Evolutionary conservation across 2,888 invertebrate species (phyloP), one percentile per base, ranked within the genome.

Genomic region (Hylaea fasciaria): DNA sequence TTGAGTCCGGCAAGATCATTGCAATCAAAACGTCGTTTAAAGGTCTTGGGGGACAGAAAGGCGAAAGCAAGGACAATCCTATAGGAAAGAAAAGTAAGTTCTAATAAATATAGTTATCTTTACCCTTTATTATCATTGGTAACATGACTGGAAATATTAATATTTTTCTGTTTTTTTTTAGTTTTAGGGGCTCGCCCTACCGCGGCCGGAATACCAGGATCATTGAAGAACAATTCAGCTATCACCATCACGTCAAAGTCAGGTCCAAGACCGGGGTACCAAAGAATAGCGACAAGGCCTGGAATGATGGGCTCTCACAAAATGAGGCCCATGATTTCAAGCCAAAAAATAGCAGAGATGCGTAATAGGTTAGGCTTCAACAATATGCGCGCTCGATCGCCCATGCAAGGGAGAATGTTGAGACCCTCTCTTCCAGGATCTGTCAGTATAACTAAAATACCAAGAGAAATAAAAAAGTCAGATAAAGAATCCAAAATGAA

Each of bases 1-100:
- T 98, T 45, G 97, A 97, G 79, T 97, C 97, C 71, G 98, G 98
- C 29, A 98, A 98, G 89, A 97, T 98, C 63, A 98, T 98, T 68
- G 98, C 98, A 22, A 98, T 98, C 71, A 95, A 96, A 77, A 96
- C 96, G 0, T 95, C 96, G 0, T 94, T 95, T 67, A 96, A 96
- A 85, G 89, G 89, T 0, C 91, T 95, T 5, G 56, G 32, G 7
- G 94, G 94, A 10, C 90, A 87, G 67, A 91, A 89, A 70, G 80
- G 64, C n/a, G 91, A 91, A 5, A 78, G 66, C 37, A 90, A 90
- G 68, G 89, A 91, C 13, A 85, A 71, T 60, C 87, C 89, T 11
- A 64, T 90, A 41, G 91, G 90, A 52, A 92, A 92, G 72, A 92
- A 92, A 83, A 83, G 92, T 91, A 79, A 67, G 71, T 62, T 8